phyloP scores from a whole-genome alignment of 2,113 vertebrate species.

The Nibea albiflora region DNA sequence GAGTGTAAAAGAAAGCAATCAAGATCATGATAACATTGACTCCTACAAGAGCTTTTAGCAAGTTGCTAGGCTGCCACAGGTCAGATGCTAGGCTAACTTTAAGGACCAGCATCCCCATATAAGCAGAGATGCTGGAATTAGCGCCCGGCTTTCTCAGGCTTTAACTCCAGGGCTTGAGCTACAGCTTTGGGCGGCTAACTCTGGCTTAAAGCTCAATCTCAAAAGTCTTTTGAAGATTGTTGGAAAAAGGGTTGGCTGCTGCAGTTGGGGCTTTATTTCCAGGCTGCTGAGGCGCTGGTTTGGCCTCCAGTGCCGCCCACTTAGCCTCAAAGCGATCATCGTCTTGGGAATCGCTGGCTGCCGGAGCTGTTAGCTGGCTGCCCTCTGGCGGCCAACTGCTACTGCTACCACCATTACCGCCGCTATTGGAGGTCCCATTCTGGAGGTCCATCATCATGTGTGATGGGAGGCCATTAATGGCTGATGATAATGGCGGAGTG shows the following conservation, averaged over 20 bases:
- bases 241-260: slow-evolving; percentile 90
- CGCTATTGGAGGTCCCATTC: slow-evolving; percentile 74
- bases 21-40: slow-evolving; percentile 38
- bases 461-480: slow-evolving; percentile 76
- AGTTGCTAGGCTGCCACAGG: slow-evolving; percentile 50
- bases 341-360: slow-evolving; percentile 76
- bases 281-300: slow-evolving; percentile 74
- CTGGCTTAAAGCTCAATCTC: slow-evolving; percentile 90
- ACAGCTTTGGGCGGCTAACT: slow-evolving; percentile 48
- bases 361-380: slow-evolving; percentile 73
- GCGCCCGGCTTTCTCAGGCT: slow-evolving; percentile 17
- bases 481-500: slow-evolving; percentile 59
- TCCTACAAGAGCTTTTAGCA: slow-evolving; percentile 40
- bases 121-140: slow-evolving; percentile 45
- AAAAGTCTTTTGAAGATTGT: slow-evolving; percentile 92
- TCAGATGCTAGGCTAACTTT: slow-evolving; percentile 32
- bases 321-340: slow-evolving; percentile 92
- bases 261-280: slow-evolving; percentile 72
- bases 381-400: slow-evolving; percentile 88
- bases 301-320: slow-evolving; percentile 92
- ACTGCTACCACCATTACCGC: slow-evolving; percentile 55
- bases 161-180: slow-evolving; percentile 37
- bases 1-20: slow-evolving; percentile 61
- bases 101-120: slow-evolving; percentile 33
- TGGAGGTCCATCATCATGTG: slow-evolving; percentile 75